Base-by-base conservation (phyloP, 2,888 invertebrate genomes). In the Julus scandinavius region DNA sequence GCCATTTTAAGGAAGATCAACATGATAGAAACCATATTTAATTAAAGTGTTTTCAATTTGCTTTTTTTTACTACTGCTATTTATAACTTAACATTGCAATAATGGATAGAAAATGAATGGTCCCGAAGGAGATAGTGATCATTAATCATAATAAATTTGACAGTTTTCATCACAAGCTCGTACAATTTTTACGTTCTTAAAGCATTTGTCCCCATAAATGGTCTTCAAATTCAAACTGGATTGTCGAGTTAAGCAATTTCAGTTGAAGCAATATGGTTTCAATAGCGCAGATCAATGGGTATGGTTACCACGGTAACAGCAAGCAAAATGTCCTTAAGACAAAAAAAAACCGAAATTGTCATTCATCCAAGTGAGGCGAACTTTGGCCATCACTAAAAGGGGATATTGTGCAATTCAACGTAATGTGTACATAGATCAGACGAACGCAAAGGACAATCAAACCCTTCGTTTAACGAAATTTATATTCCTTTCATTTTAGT, bases 281-380 rank as follows among this genome's bases (percentile, higher is more conserved):
- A 29, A 72, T 72, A 72, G 72, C 29, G 72, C 54, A 17, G 72
- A 1, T 29, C n/a, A 72, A 72, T 72, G 72, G 29, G n/a, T 72
- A 6, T 72, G 72, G 72, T 72, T 72, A 72, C 72, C 72, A 72
- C 72, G 72, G 72, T 72, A 72, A 72, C 72, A 20, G 72, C 20
- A 20, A 72, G 72, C 20, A 72, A 72, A 72, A 72, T 72, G 20
- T 29, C 9, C 72, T 7, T 72, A 72, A 72, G 72, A 72, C 29
- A n/a, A n/a, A n/a, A 29, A 17, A 72, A 45, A 72, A 72, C 72
- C 29, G 20, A 29, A 72, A 72, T 72, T 72, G 72, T 72, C 72
- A 20, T 72, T n/a, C 72, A 72, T 6, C 72, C 72, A 29, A 72
- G 72, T 72, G 72, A 72, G 72, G 72, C 72, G 29, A 72, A 72